Conservation (phyloP, 2,797 vertebrate species). For the Clamator glandarius region DNA sequence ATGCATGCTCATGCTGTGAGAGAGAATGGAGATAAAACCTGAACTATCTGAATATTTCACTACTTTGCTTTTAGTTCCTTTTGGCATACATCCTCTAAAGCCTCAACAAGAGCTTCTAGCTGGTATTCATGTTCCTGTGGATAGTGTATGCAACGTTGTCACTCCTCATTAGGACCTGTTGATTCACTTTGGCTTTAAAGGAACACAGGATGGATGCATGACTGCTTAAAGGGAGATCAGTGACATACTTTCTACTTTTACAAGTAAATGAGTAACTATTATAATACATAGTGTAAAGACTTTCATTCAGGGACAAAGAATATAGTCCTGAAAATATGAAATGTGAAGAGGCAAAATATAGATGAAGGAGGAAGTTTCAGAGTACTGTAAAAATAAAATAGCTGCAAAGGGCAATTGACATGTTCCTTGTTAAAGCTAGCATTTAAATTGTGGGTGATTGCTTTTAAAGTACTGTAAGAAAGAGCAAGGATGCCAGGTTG, state of each 20-base stretch:
- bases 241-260: background rate
- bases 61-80: background rate
- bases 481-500: background rate
- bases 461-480: conserved; percentile 7
- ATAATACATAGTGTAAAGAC: background rate
- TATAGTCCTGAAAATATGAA: background rate
- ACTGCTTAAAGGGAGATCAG: background rate
- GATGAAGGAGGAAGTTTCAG: background rate
- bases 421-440: background rate
- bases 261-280: background rate
- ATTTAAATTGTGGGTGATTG: background rate
- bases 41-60: background rate
- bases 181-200: conserved; percentile 2
- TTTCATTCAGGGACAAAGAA: background rate
- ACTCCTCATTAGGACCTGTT: background rate
- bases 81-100: background rate
- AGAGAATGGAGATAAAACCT: background rate
- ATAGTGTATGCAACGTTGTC: background rate
- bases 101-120: background rate
- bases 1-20: background rate
- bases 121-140: background rate
- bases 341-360: background rate
- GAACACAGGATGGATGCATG: background rate
- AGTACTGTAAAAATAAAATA: conserved; percentile 24
- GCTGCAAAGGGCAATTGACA: background rate